Conservation (phyloP, 2,113 vertebrate genomes). For the Boulengeromyrus knoepffleri region DNA sequence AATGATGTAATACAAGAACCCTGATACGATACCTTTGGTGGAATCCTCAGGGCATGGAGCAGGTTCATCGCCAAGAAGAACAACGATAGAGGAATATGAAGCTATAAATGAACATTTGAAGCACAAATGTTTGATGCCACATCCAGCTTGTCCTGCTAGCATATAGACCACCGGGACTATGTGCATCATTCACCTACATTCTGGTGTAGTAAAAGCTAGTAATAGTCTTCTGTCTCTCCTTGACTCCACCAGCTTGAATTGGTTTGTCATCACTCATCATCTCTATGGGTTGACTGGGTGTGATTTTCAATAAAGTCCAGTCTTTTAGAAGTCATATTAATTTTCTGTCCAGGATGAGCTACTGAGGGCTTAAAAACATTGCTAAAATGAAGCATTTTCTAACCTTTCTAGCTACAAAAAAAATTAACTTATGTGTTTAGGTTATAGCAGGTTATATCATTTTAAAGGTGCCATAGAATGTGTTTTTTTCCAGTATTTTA, state of each 20-base stretch:
- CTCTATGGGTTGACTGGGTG: background rate
- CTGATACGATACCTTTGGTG: background rate
- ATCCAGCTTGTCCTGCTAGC: background rate
- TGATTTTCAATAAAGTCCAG: background rate
- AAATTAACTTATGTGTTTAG: background rate
- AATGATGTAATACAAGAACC: background rate
- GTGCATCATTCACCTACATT: background rate
- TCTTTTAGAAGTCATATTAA: background rate
- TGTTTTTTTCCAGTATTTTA: background rate
- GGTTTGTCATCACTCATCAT: background rate
- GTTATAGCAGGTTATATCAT: background rate
- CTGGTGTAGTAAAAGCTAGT: background rate
- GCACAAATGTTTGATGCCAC: background rate
- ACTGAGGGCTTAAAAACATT: background rate
- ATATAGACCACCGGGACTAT: background rate
- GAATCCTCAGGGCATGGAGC: background rate
- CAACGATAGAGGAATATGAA: background rate
- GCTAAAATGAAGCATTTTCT: background rate
- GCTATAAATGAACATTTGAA: background rate
- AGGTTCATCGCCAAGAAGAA: background rate
- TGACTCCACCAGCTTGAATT: background rate
- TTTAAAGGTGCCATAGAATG: background rate
- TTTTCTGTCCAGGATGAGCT: background rate
- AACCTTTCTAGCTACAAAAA: background rate
- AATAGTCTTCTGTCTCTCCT: background rate